Conservation (phyloP, 2,113 vertebrate species). For the Thunnus thynnus region DNA sequence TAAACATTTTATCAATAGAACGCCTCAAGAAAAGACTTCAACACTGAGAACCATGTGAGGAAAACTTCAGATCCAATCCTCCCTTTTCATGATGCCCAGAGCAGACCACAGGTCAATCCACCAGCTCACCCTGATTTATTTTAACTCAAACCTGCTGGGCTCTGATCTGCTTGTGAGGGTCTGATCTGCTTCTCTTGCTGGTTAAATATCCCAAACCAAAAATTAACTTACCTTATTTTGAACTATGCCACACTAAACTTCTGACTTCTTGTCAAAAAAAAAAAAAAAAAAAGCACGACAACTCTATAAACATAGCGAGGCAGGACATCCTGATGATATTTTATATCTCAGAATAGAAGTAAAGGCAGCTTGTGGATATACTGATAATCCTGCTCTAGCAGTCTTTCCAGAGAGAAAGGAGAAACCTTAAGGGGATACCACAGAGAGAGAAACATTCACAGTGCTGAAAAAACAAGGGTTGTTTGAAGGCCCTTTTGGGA, state of each 20-base stretch:
- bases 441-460: conserved; percentile 80
- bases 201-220: conserved; percentile 35
- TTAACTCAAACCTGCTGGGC: conserved; percentile 67
- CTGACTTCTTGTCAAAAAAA: conserved; percentile 63
- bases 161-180: conserved; percentile 49
- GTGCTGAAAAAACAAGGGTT: conserved; percentile 82
- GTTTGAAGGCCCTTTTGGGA: conserved; percentile 86
- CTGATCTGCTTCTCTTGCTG: conserved; percentile 20
- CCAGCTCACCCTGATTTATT: conserved; percentile 70
- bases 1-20: conserved; percentile 42
- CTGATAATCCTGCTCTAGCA: conserved; percentile 76
- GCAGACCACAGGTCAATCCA: conserved; percentile 70
- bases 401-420: conserved; percentile 77
- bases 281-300: conserved; percentile 30
- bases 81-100: conserved; percentile 63
- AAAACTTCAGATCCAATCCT: conserved; percentile 66
- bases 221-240: conserved; percentile 45
- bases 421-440: conserved; percentile 84
- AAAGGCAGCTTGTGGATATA: conserved; percentile 75
- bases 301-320: conserved; percentile 57
- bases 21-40: conserved; percentile 47
- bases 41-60: conserved; percentile 47
- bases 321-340: conserved; percentile 63
- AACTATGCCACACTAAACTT: conserved; percentile 64
- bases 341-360: conserved; percentile 76